Conservation (phyloP, 1,140 invertebrate species). For the Platyura marginata region DNA sequence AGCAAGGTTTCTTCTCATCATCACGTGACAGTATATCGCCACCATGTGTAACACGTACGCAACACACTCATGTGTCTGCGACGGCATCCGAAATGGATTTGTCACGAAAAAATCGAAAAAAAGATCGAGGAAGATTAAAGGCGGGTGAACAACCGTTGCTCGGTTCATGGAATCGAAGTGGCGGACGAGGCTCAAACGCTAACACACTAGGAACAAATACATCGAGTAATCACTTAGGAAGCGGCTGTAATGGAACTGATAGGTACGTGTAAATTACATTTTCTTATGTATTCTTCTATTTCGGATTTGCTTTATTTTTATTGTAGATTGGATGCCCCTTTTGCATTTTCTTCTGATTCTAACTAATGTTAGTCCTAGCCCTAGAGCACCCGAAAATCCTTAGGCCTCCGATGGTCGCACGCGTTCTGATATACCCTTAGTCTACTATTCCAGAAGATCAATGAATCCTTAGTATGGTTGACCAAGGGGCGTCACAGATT, state of each 20-base stretch:
- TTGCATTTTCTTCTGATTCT: no score
- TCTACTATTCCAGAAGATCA: no score
- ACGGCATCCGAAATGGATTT: slow-evolving; percentile 55
- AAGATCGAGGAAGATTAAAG: slow-evolving; percentile 47
- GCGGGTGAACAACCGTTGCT: slow-evolving; percentile 20
- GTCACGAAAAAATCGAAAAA: slow-evolving; percentile 38
- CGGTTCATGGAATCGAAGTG: slow-evolving; percentile 22
- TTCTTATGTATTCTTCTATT: neutral
- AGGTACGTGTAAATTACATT: slow-evolving; percentile 12
- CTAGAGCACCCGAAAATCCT: no score
- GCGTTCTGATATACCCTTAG: no score
- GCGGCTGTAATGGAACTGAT: slow-evolving; percentile 24
- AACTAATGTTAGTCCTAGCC: no score
- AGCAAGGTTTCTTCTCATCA: slow-evolving; percentile 43
- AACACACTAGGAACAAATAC: slow-evolving; percentile 15
- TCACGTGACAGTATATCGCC: slow-evolving; percentile 49
- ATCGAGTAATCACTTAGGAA: slow-evolving; percentile 14
- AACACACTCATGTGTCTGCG: slow-evolving; percentile 37
- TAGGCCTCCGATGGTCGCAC: no score
- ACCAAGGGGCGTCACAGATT: no score
- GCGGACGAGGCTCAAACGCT: slow-evolving; percentile 17
- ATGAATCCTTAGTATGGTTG: no score
- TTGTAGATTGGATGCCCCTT: no score
- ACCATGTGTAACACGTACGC: slow-evolving; percentile 31
- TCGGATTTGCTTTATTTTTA: no score